Evolutionary conservation across 1,140 invertebrate genomes (phyloP).

Genomic region (Frieseomelitta varia): DNA sequence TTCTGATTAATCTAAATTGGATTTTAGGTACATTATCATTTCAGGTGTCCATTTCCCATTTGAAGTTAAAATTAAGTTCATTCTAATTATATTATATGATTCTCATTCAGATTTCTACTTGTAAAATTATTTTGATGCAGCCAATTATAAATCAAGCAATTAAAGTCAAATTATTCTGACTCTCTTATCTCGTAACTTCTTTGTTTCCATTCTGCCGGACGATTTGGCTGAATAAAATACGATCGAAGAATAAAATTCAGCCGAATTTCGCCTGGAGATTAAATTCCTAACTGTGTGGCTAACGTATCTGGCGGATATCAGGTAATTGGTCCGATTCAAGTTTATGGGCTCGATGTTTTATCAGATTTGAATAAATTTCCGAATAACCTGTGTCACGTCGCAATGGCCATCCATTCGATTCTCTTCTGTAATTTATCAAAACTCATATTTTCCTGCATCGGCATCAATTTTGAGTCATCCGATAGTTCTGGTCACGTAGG

Average conservation of each 20-base stretch:
- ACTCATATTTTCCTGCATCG: not conserved
- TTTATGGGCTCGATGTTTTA: constrained; percentile 32
- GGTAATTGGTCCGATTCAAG: constrained; percentile 28
- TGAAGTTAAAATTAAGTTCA: no score
- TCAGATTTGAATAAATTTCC: constrained; percentile 43
- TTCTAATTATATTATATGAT: no score
- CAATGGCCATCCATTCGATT: not conserved
- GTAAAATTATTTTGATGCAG: no score
- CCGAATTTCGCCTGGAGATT: constrained; percentile 1
- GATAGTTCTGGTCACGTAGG: not conserved
- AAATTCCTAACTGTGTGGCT: constrained; percentile 23
- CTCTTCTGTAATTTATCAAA: constrained; percentile 13
- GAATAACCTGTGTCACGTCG: not conserved
- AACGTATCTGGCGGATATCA: constrained; percentile 12
- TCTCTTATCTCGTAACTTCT: not conserved
- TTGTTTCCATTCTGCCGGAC: not conserved
- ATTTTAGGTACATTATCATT: not conserved
- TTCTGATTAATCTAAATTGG: not conserved
- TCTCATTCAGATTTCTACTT: no score
- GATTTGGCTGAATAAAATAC: not conserved
- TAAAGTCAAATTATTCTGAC: no score
- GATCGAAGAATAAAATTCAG: not conserved
- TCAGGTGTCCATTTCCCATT: no score
- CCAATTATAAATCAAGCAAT: no score
- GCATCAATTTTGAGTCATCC: not conserved